Evolutionary conservation across 35 echinoderm and acorn worm genomes (phyloP).

Genomic region (Apostichopus parvimensis): DNA sequence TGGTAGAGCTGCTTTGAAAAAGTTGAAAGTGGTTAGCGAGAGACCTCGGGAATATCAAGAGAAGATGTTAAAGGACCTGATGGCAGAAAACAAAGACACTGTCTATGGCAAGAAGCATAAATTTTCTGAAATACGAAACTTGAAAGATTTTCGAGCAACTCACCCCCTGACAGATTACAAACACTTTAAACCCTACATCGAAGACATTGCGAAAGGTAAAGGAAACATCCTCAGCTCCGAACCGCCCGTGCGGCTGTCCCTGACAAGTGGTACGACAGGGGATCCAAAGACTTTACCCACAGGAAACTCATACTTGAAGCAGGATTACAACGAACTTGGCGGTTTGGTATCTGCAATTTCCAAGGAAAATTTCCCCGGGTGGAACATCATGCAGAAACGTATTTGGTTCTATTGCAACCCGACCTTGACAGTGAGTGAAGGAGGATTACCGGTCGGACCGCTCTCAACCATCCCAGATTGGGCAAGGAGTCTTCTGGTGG

Average conservation of each 20-base stretch:
- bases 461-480: constrained; percentile 47
- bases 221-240: constrained; percentile 55
- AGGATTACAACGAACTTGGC: constrained; percentile 18
- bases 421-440: constrained; percentile 9
- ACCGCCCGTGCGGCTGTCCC: constrained; percentile 5
- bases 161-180: constrained; percentile 71
- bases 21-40: constrained; percentile 16
- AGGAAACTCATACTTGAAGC: neutral
- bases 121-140: constrained; percentile 43
- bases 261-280: constrained; percentile 71
- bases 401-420: constrained; percentile 49
- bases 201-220: constrained; percentile 60
- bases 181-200: constrained; percentile 53
- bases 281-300: constrained; percentile 42
- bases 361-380: constrained; percentile 24
- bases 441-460: constrained; percentile 49
- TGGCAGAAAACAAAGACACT: constrained; percentile 61
- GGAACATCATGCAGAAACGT: constrained; percentile 38
- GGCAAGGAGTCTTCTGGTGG: constrained; percentile 38
- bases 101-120: constrained; percentile 63
- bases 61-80: constrained; percentile 37
- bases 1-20: constrained; percentile 34
- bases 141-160: constrained; percentile 53
- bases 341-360: neutral
- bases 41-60: constrained; percentile 60